Conservation (phyloP, 2,113 vertebrate species). For the Ovis aries region DNA sequence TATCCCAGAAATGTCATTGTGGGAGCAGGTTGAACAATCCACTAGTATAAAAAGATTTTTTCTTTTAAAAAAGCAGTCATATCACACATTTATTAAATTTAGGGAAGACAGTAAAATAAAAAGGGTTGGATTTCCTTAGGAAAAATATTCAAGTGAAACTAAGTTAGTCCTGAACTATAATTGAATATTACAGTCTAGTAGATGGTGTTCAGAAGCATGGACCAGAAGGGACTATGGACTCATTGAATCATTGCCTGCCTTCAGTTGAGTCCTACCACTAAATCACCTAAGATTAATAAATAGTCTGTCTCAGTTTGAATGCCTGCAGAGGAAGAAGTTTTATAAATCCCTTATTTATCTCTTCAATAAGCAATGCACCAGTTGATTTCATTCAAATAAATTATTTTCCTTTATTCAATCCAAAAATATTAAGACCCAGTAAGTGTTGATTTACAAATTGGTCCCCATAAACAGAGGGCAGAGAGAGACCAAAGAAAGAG, state of each 20-base stretch:
- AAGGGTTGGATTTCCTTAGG: conserved; percentile 21
- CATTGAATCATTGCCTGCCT: not conserved
- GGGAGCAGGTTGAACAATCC: conserved; percentile 37
- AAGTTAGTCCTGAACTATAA: conserved; percentile 23
- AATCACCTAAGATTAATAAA: not conserved
- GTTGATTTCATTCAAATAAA: not conserved
- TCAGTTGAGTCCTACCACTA: not conserved
- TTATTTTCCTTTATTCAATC: not conserved
- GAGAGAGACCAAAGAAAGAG: not conserved
- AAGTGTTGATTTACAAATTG: not conserved
- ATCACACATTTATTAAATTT: conserved; percentile 51
- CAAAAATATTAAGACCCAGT: not conserved
- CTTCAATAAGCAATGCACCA: not conserved
- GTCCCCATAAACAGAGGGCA: not conserved
- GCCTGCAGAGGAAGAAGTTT: not conserved
- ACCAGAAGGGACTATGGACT: not conserved
- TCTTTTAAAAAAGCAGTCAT: conserved; percentile 5
- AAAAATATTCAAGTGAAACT: conserved; percentile 51
- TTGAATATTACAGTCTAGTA: not conserved
- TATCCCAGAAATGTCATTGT: conserved; percentile 62
- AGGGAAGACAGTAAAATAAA: conserved; percentile 33
- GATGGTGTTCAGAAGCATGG: not conserved
- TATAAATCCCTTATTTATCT: not conserved
- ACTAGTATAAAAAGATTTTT: conserved; percentile 51
- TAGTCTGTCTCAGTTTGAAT: not conserved